Percentiles rank a stretch among this genome's conserved stretches.
phyloP scores from a whole-genome alignment of 2,113 vertebrate genomes.

The Aphyosemion australe region DNA sequence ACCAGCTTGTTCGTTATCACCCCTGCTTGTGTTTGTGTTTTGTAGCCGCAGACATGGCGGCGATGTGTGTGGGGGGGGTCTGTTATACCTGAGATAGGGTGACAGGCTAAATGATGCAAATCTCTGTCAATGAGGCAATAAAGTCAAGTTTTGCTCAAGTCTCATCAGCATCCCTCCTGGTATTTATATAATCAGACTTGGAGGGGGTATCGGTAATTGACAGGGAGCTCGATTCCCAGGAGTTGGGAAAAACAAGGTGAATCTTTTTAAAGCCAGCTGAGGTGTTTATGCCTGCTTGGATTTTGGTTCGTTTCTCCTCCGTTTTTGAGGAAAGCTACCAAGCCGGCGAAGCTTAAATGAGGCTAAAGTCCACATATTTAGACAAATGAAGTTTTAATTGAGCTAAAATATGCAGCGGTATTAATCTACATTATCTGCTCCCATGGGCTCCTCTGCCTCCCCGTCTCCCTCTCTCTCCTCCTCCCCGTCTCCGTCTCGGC shows the following conservation, averaged over 20 bases:
- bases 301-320: slow-evolving; percentile 41
- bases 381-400: slow-evolving; percentile 82
- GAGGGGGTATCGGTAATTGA: slow-evolving; percentile 57
- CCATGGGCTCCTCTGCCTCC: slow-evolving; percentile 59
- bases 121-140: slow-evolving; percentile 60
- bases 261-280: slow-evolving; percentile 35
- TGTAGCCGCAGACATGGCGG: slow-evolving; percentile 49
- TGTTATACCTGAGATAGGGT: slow-evolving; percentile 69
- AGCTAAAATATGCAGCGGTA: slow-evolving; percentile 68
- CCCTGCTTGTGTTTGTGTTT: slow-evolving; percentile 64
- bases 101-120: slow-evolving; percentile 65
- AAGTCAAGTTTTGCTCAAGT: slow-evolving; percentile 57
- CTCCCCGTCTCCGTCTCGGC: slow-evolving; percentile 40
- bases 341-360: slow-evolving; percentile 73
- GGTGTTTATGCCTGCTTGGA: slow-evolving; percentile 21
- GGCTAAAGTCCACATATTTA: slow-evolving; percentile 77
- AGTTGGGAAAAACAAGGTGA: slow-evolving; percentile 45
- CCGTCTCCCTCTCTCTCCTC: slow-evolving; percentile 15
- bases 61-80: slow-evolving; percentile 20
- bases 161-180: slow-evolving; percentile 47
- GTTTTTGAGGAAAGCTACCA: slow-evolving; percentile 36
- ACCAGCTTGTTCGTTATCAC: slow-evolving; percentile 73
- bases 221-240: slow-evolving; percentile 48
- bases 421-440: slow-evolving; percentile 66
- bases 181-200: slow-evolving; percentile 53